Conservation (phyloP, 2,797 vertebrate genomes). For the Euthynnus affinis region DNA sequence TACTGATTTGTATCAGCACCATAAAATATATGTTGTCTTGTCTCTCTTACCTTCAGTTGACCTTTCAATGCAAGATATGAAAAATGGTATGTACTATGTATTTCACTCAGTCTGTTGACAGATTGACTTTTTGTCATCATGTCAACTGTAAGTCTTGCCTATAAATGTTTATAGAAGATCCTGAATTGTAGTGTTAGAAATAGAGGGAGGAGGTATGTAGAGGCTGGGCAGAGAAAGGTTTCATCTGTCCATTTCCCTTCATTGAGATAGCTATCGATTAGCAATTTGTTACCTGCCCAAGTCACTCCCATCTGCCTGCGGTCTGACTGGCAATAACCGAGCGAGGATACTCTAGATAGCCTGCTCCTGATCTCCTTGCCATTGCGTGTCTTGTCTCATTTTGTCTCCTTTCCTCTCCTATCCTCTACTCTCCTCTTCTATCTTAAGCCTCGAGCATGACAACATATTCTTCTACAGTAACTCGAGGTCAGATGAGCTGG, state of each 20-base stretch:
- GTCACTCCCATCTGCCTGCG: constrained; percentile 48
- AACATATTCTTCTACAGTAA: not conserved
- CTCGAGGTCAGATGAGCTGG: constrained; percentile 15
- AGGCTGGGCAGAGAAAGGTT: constrained; percentile 14
- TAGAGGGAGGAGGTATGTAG: not conserved
- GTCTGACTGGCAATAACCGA: constrained; percentile 51
- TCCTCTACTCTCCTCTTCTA: not conserved
- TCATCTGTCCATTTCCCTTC: constrained; percentile 49
- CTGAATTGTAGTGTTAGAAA: not conserved
- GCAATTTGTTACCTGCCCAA: constrained; percentile 60
- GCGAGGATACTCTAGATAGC: constrained; percentile 24
- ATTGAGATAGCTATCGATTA: constrained; percentile 69
- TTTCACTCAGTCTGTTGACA: not conserved
- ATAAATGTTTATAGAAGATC: constrained; percentile 3
- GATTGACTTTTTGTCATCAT: not conserved
- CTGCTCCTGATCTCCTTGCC: constrained; percentile 21
- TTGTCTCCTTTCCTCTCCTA: not conserved
- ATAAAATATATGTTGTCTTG: not conserved
- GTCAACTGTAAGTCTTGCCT: constrained; percentile 33
- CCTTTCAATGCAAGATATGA: not conserved
- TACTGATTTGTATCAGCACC: not conserved
- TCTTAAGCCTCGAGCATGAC: not conserved
- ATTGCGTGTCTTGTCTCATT: not conserved
- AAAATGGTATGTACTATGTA: not conserved
- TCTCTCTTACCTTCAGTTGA: not conserved